A percentile compares a stretch with the other conserved stretches of the same genome.
Conservation (phyloP, 2,888 invertebrate species). For the Sabatieria punctata region DNA sequence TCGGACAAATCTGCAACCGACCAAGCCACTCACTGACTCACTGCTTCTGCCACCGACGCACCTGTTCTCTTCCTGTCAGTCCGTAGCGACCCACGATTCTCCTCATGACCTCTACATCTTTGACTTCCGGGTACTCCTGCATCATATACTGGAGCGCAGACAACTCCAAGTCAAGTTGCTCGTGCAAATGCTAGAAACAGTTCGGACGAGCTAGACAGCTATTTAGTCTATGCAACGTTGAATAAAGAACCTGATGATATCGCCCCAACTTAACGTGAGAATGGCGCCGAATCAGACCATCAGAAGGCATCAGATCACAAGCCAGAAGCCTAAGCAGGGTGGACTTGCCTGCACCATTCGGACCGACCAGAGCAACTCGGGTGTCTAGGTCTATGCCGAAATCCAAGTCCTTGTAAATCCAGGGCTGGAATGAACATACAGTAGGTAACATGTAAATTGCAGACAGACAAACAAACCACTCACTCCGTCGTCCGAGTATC, state of each 20-base stretch:
- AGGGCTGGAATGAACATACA: constrained; percentile 41
- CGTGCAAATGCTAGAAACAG: constrained; percentile 59
- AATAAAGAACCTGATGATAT: constrained; percentile 59
- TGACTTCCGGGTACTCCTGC: constrained; percentile 83
- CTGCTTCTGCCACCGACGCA: too few relatives aligned
- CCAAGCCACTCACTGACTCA: too few relatives aligned
- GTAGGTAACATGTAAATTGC: too few relatives aligned
- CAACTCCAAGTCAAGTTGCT: constrained; percentile 76
- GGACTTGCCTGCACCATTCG: constrained; percentile 97
- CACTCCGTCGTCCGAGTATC: constrained; percentile 44
- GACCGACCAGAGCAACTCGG: constrained; percentile 74
- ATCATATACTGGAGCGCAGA: constrained; percentile 97
- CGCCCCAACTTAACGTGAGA: constrained; percentile 90
- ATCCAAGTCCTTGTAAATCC: constrained; percentile 89
- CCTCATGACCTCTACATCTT: constrained; percentile 95
- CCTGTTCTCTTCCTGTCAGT: constrained; percentile 85
- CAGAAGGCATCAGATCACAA: constrained; percentile 80
- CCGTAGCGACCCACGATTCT: constrained; percentile 97
- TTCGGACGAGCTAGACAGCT: neutral
- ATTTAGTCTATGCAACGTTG: neutral
- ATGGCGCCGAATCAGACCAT: constrained; percentile 93
- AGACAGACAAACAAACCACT: too few relatives aligned
- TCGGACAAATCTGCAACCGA: constrained; percentile 71
- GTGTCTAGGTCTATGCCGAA: constrained; percentile 98
- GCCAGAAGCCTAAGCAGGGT: constrained; percentile 85